Percentiles rank a stretch among this genome's conserved stretches.
phyloP scores from a whole-genome alignment of 2,888 invertebrate genomes.

The Smittia sp. region DNA sequence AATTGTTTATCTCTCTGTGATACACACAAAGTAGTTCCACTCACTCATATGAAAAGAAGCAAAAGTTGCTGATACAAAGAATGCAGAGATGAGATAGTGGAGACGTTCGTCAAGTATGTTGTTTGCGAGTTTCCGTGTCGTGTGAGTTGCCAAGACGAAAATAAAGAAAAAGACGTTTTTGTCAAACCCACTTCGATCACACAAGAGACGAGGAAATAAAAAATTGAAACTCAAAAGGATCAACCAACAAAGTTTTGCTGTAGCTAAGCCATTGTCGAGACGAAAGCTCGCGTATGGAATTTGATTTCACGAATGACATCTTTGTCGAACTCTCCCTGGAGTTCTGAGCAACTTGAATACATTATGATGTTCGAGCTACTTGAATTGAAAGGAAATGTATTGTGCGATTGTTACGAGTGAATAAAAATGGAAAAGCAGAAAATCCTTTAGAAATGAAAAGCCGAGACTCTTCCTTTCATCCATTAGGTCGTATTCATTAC shows the following conservation, averaged over 20 bases:
- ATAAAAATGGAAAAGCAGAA: background rate
- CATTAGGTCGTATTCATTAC: background rate
- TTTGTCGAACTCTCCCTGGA: no score
- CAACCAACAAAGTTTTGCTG: no score
- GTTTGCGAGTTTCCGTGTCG: background rate
- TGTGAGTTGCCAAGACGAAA: no score
- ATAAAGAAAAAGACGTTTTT: no score
- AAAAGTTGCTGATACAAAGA: background rate
- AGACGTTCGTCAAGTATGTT: background rate
- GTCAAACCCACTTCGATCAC: no score
- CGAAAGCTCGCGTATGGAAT: no score
- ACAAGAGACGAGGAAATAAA: no score
- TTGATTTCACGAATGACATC: no score
- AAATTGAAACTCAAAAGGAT: no score
- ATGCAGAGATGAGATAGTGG: background rate
- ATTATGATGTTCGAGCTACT: slow-evolving; percentile 11
- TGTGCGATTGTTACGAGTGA: slow-evolving; percentile 7
- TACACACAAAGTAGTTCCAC: background rate
- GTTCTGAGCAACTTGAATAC: background rate
- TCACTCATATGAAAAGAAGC: background rate
- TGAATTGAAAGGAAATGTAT: background rate
- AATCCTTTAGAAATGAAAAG: slow-evolving; percentile 9
- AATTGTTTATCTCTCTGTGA: slow-evolving; percentile 7
- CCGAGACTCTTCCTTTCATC: background rate
- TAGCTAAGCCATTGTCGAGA: no score